A percentile compares a stretch with the other conserved stretches of the same genome.
Evolutionary conservation across 2,113 vertebrate genomes (phyloP).

Genomic region (Osmerus mordax): DNA sequence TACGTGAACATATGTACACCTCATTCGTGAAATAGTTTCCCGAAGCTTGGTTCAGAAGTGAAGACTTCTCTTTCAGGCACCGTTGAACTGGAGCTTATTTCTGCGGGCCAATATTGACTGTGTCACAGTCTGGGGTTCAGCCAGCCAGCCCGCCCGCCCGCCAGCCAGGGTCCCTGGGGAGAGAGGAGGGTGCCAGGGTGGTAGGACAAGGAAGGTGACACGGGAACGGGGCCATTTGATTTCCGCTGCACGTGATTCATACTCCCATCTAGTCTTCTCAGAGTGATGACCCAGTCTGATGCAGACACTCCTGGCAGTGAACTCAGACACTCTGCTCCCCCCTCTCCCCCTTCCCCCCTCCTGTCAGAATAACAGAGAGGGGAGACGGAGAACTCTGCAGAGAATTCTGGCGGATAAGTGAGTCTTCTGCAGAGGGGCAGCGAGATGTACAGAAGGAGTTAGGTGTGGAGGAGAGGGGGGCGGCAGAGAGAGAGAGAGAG

Average conservation of each 20-base stretch:
- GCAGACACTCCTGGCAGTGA: no score
- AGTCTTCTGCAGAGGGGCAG: background rate
- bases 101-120: constrained; percentile 40
- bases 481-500: background rate
- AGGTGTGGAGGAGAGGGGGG: constrained; percentile 20
- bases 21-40: constrained; percentile 33
- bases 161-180: constrained; percentile 3
- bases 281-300: no score
- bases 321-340: no score
- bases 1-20: constrained; percentile 17
- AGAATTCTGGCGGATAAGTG: no score
- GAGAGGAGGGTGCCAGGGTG: constrained; percentile 18
- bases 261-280: no score
- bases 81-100: constrained; percentile 49
- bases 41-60: constrained; percentile 22
- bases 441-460: constrained; percentile 18
- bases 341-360: background rate
- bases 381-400: no score
- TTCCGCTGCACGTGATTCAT: no score
- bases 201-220: constrained; percentile 17
- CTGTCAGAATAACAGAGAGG: background rate
- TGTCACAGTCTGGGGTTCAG: constrained; percentile 10
- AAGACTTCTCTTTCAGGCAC: constrained; percentile 37
- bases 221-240: constrained; percentile 21
- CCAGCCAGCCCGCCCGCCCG: background rate